phyloP scores from a whole-genome alignment of 2,888 invertebrate genomes.

The Melipona bicolor region DNA sequence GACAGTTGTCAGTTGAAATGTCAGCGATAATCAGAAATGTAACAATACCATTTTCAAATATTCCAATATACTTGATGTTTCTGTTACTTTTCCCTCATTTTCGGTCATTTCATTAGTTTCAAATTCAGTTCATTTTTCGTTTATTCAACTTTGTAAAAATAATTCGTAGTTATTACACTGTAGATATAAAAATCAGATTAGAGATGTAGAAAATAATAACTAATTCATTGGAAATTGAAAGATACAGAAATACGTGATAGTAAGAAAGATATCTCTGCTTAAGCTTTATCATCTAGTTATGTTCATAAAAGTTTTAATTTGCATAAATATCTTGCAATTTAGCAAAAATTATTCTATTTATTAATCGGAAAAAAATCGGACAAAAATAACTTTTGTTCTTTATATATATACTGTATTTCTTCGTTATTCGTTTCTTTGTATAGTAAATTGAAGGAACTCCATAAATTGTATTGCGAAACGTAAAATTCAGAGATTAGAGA shows the following conservation, averaged over 20 bases:
- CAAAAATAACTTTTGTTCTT: background rate
- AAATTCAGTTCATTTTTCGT: background rate
- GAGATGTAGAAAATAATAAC: background rate
- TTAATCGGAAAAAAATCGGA: background rate
- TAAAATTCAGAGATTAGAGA: background rate
- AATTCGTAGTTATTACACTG: background rate
- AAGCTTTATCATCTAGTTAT: background rate
- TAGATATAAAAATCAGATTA: background rate
- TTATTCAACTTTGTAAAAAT: background rate
- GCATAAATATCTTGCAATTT: background rate
- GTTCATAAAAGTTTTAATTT: background rate
- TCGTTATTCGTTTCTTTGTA: background rate
- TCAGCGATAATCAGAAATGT: background rate
- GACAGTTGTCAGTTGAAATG: conserved; percentile 2
- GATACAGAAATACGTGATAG: background rate
- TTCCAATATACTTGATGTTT: background rate
- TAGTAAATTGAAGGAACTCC: background rate
- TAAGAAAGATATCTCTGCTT: background rate
- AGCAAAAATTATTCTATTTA: background rate
- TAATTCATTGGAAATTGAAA: background rate
- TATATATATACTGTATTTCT: background rate
- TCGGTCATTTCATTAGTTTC: background rate
- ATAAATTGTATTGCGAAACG: background rate
- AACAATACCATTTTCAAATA: background rate
- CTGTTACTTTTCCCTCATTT: background rate